Evolutionary conservation across 2,797 vertebrate species (phyloP), one percentile per base, ranked within the genome.

Genomic region (Botia almorhae): DNA sequence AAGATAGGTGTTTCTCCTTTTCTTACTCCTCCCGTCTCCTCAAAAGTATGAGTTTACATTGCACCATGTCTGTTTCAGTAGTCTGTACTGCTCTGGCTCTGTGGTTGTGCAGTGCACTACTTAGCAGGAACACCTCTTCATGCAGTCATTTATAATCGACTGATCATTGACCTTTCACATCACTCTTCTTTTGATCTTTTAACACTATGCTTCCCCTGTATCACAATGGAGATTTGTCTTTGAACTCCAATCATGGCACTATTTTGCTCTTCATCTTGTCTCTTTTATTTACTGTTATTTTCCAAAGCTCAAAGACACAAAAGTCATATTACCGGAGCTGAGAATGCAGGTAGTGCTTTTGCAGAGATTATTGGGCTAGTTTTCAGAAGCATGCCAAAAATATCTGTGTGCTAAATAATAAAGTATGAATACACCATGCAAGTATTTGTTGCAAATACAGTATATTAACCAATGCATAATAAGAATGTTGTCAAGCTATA

Each of bases 171-270:
- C 92, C 92, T 89, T 93, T 87, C 82, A 82, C 63, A 70, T 84
- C 85, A 76, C 78, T 85, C 82, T 85, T 81, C 78, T 91, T 94
- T 94, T 94, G 91, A 94, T 93, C 92, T 84, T 19, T 87, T 89
- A 86, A 88, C 89, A 84, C 72, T 90, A 69, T 87, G 83, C 89
- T 87, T 91, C 86, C 85, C 84, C 87, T 85, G 90, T 89, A 91
- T 90, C 89, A 88, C 87, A 78, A 87, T 86, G 61, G 58, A 84
- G 88, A 88, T 82, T 85, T 87, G 85, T 86, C 92, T 94, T 94
- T 93, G 92, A 93, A 93, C 91, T 91, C 83, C 48, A 87, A 86
- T 86, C 85, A 86, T 86, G 69, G 81, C 79, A 74, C 70, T 58
- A 65, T 82, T 69, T 82, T 33, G 71, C 64, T 65, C 39, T 29